Percentiles rank a stretch among this genome's conserved stretches.
phyloP scores from a whole-genome alignment of 2,888 invertebrate species.

The Microdon myrmicae region DNA sequence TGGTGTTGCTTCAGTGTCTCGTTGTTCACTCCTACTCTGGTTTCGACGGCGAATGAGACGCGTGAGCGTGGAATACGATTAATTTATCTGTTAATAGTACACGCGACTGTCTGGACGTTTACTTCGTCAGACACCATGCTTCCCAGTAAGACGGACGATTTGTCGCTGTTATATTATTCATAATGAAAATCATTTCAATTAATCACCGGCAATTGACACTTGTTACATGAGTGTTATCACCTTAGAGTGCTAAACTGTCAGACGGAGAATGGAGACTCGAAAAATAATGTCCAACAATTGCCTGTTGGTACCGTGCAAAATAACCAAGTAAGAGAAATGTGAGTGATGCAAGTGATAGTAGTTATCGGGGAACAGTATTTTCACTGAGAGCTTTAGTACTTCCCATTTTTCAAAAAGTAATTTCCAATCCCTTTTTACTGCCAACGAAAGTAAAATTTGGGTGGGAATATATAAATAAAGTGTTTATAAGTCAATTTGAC shows the following conservation, averaged over 20 bases:
- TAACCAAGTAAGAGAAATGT: too few species aligned
- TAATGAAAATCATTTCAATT: conserved; percentile 50
- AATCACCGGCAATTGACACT: conserved; percentile 38
- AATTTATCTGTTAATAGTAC: conserved; percentile 50
- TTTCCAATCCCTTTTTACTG: too few species aligned
- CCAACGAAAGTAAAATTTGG: too few species aligned
- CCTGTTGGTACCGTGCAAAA: too few species aligned
- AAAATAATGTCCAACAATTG: too few species aligned
- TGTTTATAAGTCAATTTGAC: too few species aligned
- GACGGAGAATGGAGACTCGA: too few species aligned
- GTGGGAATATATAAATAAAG: too few species aligned
- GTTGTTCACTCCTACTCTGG: conserved; percentile 60
- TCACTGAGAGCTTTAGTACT: too few species aligned
- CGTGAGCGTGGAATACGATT: conserved; percentile 51
- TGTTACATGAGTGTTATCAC: conserved; percentile 47
- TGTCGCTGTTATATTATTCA: conserved; percentile 41
- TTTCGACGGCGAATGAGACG: conserved; percentile 32
- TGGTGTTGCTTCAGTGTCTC: conserved; percentile 37
- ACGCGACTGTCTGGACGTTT: conserved; percentile 29
- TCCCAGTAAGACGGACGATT: conserved; percentile 38
- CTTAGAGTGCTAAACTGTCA: conserved; percentile 49
- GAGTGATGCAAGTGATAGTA: too few species aligned
- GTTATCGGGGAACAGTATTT: too few species aligned
- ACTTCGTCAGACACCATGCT: conserved; percentile 3
- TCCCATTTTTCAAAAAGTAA: too few species aligned